Evolutionary conservation across 2,797 vertebrate genomes (phyloP), one percentile per base, ranked within the genome.

Genomic region (Balearica regulorum): DNA sequence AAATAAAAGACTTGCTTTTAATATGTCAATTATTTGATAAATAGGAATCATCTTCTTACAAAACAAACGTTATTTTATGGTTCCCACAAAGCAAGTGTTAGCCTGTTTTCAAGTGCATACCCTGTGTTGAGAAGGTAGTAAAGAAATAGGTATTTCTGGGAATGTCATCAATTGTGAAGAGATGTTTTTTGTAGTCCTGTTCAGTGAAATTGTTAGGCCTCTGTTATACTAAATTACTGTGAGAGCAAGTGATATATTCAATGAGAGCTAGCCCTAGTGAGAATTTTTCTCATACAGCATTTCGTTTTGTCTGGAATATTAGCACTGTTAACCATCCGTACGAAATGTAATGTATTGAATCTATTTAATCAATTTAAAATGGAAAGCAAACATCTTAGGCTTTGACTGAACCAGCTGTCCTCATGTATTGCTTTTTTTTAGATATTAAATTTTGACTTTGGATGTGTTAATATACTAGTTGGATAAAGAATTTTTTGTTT

Each of bases 241-340:
- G 77, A 75, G 93, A 90, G 57, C 71, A 39, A 89, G 78, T 65
- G 65, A 84, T 54, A 28, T 25, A 75, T 70, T 41, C 53, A 55
- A 87, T 39, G 66, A 75, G 86, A 94, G 83, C 71, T 14, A 66
- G 57, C 57, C 73, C 70, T 68, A 16, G 83, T 83, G 73, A 93
- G 83, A 70, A 44, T 65, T 75, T 85, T 92, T 94, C 86, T 94
- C 72, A 8, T 69, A 33, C 54, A 81, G 58, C 51, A 22, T 89
- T 93, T 85, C 88, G 11, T 93, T 93, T 77, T 80, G 39, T 60
- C 49, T 86, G 81, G 73, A 94, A 72, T 92, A 90, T 95, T 94
- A 95, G 83, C 70, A 58, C 85, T 55, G 43, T 44, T 96, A 97
- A 93, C 94, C 89, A 58, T 68, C 96, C 89, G 1, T 94, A 87